Evolutionary conservation across 2,888 invertebrate genomes (phyloP).

Genomic region (Syritta pipiens): DNA sequence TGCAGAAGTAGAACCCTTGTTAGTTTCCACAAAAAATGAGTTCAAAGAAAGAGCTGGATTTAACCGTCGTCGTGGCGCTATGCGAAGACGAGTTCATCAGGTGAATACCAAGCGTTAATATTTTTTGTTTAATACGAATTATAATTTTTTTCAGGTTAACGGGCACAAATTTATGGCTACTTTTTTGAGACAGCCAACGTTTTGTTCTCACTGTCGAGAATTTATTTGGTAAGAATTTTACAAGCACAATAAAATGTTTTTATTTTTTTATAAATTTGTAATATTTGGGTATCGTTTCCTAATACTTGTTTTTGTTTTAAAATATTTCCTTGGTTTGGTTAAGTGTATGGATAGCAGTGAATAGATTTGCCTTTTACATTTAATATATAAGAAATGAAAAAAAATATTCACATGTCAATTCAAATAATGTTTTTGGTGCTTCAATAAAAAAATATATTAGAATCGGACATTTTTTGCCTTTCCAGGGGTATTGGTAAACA

Average conservation of each 20-base stretch:
- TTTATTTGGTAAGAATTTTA: conserved; percentile 93
- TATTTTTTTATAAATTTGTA: no score
- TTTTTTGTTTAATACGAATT: not conserved
- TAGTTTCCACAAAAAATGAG: conserved; percentile 84
- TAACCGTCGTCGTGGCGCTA: conserved; percentile 97
- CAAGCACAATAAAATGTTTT: no score
- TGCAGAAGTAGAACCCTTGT: conserved; percentile 79
- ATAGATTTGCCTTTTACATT: conserved; percentile 27
- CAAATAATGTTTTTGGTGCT: conserved; percentile 48
- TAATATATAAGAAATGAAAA: conserved; percentile 14
- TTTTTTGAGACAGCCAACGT: conserved; percentile 98
- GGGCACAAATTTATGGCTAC: conserved; percentile 99
- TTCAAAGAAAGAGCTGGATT: conserved; percentile 98
- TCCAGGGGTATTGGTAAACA: conserved; percentile 97
- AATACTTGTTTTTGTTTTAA: conserved; percentile 14
- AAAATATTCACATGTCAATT: conserved; percentile 37
- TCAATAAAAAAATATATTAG: conserved; percentile 75
- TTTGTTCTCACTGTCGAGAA: conserved; percentile 99
- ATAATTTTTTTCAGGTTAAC: conserved; percentile 82
- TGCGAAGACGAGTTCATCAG: conserved; percentile 98
- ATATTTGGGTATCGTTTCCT: conserved; percentile 13
- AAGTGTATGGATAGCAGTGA: conserved; percentile 30
- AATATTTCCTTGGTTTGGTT: conserved; percentile 10
- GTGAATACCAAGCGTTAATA: conserved; percentile 78
- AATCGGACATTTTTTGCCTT: conserved; percentile 81